These are phyloP conservation scores for Noctilio leporinus DNA, from an alignment of 2,113 vertebrate genomes.

Conservation along the genomic window DNA sequence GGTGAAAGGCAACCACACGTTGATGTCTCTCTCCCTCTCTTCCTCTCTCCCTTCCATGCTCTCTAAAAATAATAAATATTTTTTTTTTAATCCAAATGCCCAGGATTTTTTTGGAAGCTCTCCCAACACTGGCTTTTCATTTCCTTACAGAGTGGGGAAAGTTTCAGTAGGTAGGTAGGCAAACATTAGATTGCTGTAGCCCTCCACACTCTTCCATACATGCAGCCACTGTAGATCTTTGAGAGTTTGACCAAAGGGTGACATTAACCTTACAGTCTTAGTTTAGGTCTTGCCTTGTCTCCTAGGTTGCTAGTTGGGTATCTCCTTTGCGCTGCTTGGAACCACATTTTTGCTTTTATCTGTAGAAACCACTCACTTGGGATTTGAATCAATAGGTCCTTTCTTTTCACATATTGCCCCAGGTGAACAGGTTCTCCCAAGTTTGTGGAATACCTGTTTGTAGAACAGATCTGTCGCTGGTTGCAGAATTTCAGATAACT, in stretches of 20 bases:
- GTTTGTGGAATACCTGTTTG: not conserved
- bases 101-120: not conserved
- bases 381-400: not conserved
- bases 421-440: not conserved
- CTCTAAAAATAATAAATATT: too few relatives aligned
- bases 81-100: not conserved
- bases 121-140: not conserved
- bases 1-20: too few relatives aligned
- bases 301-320: not conserved
- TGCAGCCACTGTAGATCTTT: not conserved
- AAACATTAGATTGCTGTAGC: not conserved
- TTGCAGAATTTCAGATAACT: not conserved
- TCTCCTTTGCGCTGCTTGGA: not conserved
- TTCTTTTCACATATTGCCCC: not conserved
- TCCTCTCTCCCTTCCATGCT: too few relatives aligned
- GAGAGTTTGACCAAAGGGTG: not conserved
- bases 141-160: fast-evolving
- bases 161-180: fast-evolving
- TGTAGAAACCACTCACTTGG: not conserved
- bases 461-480: not conserved
- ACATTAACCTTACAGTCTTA: not conserved
- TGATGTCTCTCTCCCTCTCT: too few relatives aligned
- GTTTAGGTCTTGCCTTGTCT: not conserved
- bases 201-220: not conserved
- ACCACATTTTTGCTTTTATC: not conserved